Percentiles rank a stretch among this genome's conserved stretches.
Conservation (phyloP, 2,797 vertebrate genomes). For the Paguma larvata region DNA sequence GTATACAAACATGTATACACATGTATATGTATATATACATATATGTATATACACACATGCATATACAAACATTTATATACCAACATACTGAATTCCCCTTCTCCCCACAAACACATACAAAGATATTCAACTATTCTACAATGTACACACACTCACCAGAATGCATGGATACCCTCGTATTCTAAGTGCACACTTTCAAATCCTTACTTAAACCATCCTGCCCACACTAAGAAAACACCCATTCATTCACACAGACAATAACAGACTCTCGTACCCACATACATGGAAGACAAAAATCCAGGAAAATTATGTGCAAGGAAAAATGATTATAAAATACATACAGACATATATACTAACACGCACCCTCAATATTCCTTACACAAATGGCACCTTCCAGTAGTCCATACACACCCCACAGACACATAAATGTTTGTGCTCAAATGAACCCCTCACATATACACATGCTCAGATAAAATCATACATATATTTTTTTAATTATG, state of each 20-base stretch:
- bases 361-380: not conserved
- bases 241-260: not conserved
- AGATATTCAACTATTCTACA: not conserved
- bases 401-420: fast-evolving
- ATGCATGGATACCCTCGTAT: not conserved
- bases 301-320: not conserved
- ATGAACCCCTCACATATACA: not conserved
- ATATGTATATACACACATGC: not conserved
- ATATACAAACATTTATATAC: not conserved
- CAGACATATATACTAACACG: not conserved
- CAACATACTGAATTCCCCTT: not conserved
- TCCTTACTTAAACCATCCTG: not conserved
- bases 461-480: not conserved
- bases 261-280: not conserved
- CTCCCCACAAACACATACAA: not conserved
- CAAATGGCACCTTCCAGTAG: not conserved
- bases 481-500: not conserved
- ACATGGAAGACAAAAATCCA: not conserved
- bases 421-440: not conserved
- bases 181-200: slow-evolving; percentile 5
- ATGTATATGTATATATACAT: too few relatives aligned
- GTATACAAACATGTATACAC: not conserved
- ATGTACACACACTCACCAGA: not conserved
- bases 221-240: not conserved
- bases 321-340: not conserved